phyloP scores from a whole-genome alignment of 1,140 invertebrate genomes.

The Cotesia chilonis region DNA sequence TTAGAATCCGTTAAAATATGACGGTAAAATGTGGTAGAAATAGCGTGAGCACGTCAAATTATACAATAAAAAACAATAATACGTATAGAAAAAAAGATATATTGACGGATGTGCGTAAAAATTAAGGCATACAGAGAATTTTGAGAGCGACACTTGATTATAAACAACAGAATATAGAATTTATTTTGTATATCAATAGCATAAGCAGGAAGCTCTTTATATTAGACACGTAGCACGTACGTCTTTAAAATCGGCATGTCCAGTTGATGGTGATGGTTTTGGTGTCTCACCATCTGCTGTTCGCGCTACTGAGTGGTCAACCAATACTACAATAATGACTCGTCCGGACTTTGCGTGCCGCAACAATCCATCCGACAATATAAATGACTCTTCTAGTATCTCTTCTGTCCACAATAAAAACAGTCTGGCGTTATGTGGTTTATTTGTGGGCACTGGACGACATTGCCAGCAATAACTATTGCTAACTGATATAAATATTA shows the following conservation, averaged over 20 bases:
- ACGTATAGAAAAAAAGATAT: no score
- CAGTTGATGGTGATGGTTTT: conserved; percentile 1
- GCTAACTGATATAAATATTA: no score
- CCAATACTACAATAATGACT: conserved; percentile 16
- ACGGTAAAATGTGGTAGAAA: no score
- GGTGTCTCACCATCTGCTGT: background rate
- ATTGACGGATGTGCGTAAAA: no score
- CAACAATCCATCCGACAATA: conserved; percentile 18
- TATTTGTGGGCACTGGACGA: conserved; percentile 40
- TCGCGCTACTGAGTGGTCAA: conserved; percentile 10
- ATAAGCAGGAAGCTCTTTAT: conserved; percentile 2
- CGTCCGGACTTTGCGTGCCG: conserved; percentile 6
- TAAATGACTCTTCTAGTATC: conserved; percentile 23
- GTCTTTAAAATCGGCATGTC: conserved; percentile 12
- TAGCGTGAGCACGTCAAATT: no score
- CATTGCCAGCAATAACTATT: background rate
- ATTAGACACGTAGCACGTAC: background rate
- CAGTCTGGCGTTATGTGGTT: conserved; percentile 59
- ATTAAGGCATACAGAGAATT: background rate
- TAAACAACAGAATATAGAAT: background rate
- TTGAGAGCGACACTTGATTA: background rate
- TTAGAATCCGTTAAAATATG: no score
- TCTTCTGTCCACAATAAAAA: conserved; percentile 45
- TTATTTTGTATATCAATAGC: background rate
- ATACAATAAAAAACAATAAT: no score